Percentiles rank a stretch among this genome's conserved stretches.
These are phyloP conservation scores for Choristoneura rosaceana DNA, from an alignment of 2,888 invertebrate genomes.

Conservation along the genomic window DNA sequence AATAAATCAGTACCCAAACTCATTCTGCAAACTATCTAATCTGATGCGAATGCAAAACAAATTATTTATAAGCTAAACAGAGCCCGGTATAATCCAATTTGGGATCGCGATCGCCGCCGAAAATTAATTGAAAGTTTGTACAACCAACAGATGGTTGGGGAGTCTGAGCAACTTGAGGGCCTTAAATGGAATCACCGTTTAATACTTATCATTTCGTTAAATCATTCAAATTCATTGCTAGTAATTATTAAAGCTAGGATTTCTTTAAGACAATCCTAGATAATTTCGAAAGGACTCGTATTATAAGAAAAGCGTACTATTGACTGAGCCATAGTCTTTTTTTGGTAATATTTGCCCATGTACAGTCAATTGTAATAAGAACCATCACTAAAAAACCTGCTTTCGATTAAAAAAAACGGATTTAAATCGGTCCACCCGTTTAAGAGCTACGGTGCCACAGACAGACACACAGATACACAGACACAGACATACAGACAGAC, in stretches of 20 bases:
- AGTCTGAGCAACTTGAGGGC: not conserved
- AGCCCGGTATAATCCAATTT: constrained; percentile 24
- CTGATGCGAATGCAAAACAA: constrained; percentile 8
- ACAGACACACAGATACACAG: too few relatives aligned
- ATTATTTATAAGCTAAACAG: constrained; percentile 29
- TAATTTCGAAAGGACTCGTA: too few relatives aligned
- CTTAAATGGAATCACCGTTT: constrained; percentile 10
- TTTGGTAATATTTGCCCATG: too few relatives aligned
- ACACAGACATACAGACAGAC: too few relatives aligned
- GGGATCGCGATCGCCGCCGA: constrained; percentile 16
- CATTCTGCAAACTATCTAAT: constrained; percentile 8
- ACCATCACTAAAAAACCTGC: too few relatives aligned
- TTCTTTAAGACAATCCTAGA: not conserved
- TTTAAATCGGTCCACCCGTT: too few relatives aligned
- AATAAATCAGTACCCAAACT: not conserved
- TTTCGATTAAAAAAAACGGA: too few relatives aligned
- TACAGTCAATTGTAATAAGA: too few relatives aligned
- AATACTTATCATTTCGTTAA: constrained; percentile 16
- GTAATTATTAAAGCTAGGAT: not conserved
- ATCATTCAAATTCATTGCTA: not conserved
- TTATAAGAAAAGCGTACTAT: too few relatives aligned
- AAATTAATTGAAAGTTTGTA: constrained; percentile 37
- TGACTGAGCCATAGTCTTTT: too few relatives aligned
- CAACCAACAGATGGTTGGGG: constrained; percentile 30
- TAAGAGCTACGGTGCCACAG: too few relatives aligned